A percentile compares a stretch with the other conserved stretches of the same genome.
These are phyloP conservation scores for Symphodus melops DNA, from an alignment of 2,113 vertebrate species.

Conservation along the genomic window DNA sequence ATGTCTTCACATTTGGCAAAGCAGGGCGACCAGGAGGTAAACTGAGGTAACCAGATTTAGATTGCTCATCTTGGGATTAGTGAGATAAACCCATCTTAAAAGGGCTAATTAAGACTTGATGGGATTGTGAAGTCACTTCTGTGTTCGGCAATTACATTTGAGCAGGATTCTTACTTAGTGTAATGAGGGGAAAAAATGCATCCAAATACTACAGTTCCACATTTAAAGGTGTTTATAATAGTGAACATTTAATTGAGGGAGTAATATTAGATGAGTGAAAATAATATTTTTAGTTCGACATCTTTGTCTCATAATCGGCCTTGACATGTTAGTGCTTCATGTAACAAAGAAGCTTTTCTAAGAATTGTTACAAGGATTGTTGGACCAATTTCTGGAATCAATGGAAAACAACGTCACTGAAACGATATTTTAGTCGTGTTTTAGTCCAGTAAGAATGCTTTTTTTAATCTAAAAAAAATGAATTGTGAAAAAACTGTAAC, in stretches of 20 bases:
- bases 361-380: neutral
- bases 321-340: neutral
- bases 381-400: neutral
- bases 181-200: slow-evolving; percentile 42
- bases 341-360: neutral
- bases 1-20: slow-evolving; percentile 14
- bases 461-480: too few species aligned
- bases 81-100: slow-evolving; percentile 76
- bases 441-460: too few species aligned
- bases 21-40: slow-evolving; percentile 54
- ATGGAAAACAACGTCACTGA: neutral
- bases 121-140: slow-evolving; percentile 77
- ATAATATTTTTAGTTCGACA: neutral
- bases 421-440: too few species aligned
- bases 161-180: slow-evolving; percentile 63
- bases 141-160: slow-evolving; percentile 78
- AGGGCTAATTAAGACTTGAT: slow-evolving; percentile 80
- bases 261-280: neutral
- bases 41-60: slow-evolving; percentile 71
- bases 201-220: slow-evolving; percentile 10
- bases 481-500: too few species aligned
- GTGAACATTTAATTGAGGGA: neutral
- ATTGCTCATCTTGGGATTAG: slow-evolving; percentile 73
- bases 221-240: slow-evolving; percentile 7
- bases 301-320: neutral